phyloP scores from a whole-genome alignment of 2,797 vertebrate species.

The Mormyrops attenuatus region DNA sequence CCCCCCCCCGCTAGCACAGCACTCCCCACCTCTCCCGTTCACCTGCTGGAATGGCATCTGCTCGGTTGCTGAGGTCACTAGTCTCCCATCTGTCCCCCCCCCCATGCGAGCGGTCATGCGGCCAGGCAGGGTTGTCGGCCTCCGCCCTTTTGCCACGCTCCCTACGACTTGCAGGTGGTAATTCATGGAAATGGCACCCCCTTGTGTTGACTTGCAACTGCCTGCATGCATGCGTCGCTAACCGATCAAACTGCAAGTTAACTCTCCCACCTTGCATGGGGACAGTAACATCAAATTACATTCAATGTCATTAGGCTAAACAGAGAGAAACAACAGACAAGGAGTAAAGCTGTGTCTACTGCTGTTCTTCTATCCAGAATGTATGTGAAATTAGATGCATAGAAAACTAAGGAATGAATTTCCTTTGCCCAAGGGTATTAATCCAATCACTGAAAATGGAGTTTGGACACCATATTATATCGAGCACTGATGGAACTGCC shows the following conservation, averaged over 20 bases:
- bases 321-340: not conserved
- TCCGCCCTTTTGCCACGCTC: not conserved
- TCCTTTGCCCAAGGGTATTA: constrained; percentile 4
- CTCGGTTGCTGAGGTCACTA: constrained; percentile 46
- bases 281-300: not conserved
- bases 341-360: not conserved
- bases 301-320: not conserved
- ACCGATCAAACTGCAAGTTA: not conserved
- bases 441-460: constrained; percentile 26
- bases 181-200: not conserved
- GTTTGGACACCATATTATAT: constrained; percentile 34
- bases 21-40: constrained; percentile 30
- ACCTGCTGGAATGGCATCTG: constrained; percentile 50
- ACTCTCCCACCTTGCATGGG: not conserved
- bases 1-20: not conserved
- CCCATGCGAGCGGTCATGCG: constrained; percentile 18
- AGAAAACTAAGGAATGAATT: constrained; percentile 1
- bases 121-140: not conserved
- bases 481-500: not conserved
- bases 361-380: not conserved
- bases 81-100: constrained; percentile 42
- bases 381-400: constrained; percentile 5
- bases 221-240: not conserved
- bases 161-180: not conserved
- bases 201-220: not conserved